Evolutionary conservation across 2,113 vertebrate species (phyloP).

Genomic region (Chaetodon auriga): DNA sequence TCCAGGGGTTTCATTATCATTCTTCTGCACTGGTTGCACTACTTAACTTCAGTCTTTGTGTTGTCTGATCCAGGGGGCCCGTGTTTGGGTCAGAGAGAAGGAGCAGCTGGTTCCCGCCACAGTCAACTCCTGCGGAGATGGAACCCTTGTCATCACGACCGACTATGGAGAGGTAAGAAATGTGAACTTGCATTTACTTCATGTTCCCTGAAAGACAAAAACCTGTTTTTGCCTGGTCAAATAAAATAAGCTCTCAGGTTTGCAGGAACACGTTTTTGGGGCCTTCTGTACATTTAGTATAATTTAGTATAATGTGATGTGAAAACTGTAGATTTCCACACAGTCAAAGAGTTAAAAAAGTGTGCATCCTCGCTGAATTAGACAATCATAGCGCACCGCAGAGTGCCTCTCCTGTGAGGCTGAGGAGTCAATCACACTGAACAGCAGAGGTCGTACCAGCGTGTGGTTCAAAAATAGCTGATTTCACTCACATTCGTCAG

Average conservation of each 20-base stretch:
- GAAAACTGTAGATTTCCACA: too few relatives aligned
- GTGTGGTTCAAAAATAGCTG: too few relatives aligned
- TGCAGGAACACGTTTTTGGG: not conserved
- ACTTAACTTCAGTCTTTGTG: slow-evolving; percentile 23
- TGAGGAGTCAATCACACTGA: too few relatives aligned
- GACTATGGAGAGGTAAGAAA: slow-evolving; percentile 89
- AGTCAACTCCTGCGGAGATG: slow-evolving; percentile 86
- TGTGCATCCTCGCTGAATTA: not conserved
- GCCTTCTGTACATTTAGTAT: not conserved
- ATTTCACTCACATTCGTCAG: too few relatives aligned
- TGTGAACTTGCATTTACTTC: not conserved
- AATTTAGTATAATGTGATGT: too few relatives aligned
- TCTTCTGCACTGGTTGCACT: not conserved
- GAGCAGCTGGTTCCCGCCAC: slow-evolving; percentile 90
- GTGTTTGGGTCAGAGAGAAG: slow-evolving; percentile 90
- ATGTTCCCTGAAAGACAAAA: not conserved
- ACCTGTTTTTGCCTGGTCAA: too few relatives aligned
- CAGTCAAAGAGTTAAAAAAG: too few relatives aligned
- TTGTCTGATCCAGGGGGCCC: slow-evolving; percentile 87
- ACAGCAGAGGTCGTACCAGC: too few relatives aligned
- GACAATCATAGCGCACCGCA: too few relatives aligned
- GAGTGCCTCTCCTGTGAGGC: too few relatives aligned
- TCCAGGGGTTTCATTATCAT: not conserved
- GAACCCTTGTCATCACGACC: slow-evolving; percentile 86
- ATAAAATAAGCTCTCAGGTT: not conserved